Evolutionary conservation across 2,888 invertebrate species (phyloP).

Genomic region (Caenorhabditis sulstoni): DNA sequence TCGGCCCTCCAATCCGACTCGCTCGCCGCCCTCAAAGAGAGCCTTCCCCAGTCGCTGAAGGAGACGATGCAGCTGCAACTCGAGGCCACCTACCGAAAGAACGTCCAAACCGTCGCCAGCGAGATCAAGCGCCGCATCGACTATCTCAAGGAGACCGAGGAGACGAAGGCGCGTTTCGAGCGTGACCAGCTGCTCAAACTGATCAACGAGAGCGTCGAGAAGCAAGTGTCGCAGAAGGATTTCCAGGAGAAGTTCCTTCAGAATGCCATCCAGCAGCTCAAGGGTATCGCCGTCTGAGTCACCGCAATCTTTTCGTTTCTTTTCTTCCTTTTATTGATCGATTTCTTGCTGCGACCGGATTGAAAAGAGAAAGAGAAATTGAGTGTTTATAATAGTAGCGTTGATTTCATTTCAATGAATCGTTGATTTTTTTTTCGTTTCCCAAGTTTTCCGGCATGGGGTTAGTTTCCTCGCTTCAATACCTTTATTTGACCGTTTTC

Average conservation of each 20-base stretch:
- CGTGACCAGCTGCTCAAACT: conserved; percentile 96
- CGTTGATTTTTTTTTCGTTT: conserved; percentile 5
- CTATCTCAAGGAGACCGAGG: conserved; percentile 90
- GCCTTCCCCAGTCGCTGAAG: conserved; percentile 78
- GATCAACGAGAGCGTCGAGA: conserved; percentile 87
- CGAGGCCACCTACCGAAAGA: conserved; percentile 88
- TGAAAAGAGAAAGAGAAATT: conserved; percentile 4
- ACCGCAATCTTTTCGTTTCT: background rate
- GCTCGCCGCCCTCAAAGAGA: conserved; percentile 75
- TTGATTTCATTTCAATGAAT: conserved; percentile 31
- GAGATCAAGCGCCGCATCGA: conserved; percentile 83
- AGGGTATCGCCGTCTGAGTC: conserved; percentile 62
- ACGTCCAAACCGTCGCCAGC: conserved; percentile 73
- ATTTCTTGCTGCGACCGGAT: background rate
- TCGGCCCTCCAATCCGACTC: conserved; percentile 75
- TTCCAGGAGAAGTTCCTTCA: conserved; percentile 78
- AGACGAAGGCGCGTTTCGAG: conserved; percentile 88
- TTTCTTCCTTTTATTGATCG: conserved; percentile 1
- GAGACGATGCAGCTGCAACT: conserved; percentile 94
- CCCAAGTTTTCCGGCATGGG: too few relatives aligned
- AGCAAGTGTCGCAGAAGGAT: conserved; percentile 72
- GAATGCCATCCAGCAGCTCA: conserved; percentile 77
- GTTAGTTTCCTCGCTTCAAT: background rate
- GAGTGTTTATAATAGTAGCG: conserved; percentile 24
- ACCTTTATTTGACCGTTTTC: background rate